Percentiles rank a stretch among this genome's conserved stretches.
These are phyloP conservation scores for Drosophila pseudoobscura DNA, from an alignment of 1,140 invertebrate genomes.

Conservation along the genomic window DNA sequence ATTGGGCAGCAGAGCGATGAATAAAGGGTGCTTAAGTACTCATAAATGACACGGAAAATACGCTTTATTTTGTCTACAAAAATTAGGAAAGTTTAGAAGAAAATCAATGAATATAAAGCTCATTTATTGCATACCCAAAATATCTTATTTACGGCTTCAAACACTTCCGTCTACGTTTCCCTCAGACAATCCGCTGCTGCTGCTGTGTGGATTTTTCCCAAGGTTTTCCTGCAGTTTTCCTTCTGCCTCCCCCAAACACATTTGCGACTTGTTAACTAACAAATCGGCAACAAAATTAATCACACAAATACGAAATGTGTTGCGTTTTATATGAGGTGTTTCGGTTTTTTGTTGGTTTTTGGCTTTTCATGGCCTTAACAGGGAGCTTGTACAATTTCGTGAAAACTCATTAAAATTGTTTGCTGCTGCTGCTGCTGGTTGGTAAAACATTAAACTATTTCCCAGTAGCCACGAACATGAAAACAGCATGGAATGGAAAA, in stretches of 20 bases:
- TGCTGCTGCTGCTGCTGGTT: conserved; percentile 17
- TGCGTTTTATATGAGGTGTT: conserved; percentile 42
- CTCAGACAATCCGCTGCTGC: too few relatives aligned
- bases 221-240: conserved; percentile 47
- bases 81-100: too few relatives aligned
- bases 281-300: conserved; percentile 61
- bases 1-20: background rate
- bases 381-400: conserved; percentile 70
- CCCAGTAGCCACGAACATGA: conserved; percentile 39
- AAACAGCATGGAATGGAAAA: conserved; percentile 42
- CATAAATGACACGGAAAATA: background rate
- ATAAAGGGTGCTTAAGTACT: conserved; percentile 2
- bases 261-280: conserved; percentile 53
- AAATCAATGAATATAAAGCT: too few relatives aligned
- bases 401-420: conserved; percentile 74
- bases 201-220: conserved; percentile 37
- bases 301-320: conserved; percentile 54
- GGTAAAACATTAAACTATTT: conserved; percentile 40
- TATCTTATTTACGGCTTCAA: too few relatives aligned
- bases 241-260: conserved; percentile 31
- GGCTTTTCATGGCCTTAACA: conserved; percentile 45
- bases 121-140: too few relatives aligned
- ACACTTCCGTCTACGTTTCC: too few relatives aligned
- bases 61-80: too few relatives aligned
- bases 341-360: conserved; percentile 28